Evolutionary conservation across 2,113 vertebrate species (phyloP).

Genomic region (Aythya baeri): DNA sequence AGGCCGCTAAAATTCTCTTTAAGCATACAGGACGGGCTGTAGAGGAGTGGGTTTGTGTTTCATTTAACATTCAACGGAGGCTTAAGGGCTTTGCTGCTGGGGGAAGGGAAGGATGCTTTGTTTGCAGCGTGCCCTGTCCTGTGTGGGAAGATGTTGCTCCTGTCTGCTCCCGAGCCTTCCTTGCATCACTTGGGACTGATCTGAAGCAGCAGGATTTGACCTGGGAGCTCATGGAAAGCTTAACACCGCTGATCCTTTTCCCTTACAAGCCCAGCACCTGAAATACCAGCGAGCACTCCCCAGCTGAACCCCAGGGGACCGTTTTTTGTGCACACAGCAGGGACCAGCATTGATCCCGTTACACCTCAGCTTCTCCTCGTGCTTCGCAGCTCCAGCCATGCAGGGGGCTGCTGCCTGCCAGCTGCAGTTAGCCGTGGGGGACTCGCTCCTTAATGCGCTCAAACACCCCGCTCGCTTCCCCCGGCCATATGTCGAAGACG

Average conservation of each 20-base stretch:
- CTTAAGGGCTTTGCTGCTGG: slow-evolving; percentile 39
- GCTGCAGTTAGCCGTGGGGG: neutral
- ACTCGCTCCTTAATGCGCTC: neutral
- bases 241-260: neutral
- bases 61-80: slow-evolving; percentile 28
- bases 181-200: neutral
- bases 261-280: neutral
- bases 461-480: neutral
- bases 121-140: neutral
- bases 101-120: slow-evolving; percentile 7
- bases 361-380: neutral
- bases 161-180: neutral
- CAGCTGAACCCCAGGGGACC: neutral
- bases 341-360: neutral
- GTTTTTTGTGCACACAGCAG: neutral
- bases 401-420: neutral
- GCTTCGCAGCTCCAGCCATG: neutral
- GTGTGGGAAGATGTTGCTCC: neutral
- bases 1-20: neutral
- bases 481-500: neutral
- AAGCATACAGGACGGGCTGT: neutral
- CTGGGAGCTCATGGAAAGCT: neutral
- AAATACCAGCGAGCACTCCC: neutral
- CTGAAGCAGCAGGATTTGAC: neutral
- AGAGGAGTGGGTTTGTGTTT: neutral